Evolutionary conservation across 2,888 invertebrate genomes (phyloP).

Genomic region (Lysandra coridon): DNA sequence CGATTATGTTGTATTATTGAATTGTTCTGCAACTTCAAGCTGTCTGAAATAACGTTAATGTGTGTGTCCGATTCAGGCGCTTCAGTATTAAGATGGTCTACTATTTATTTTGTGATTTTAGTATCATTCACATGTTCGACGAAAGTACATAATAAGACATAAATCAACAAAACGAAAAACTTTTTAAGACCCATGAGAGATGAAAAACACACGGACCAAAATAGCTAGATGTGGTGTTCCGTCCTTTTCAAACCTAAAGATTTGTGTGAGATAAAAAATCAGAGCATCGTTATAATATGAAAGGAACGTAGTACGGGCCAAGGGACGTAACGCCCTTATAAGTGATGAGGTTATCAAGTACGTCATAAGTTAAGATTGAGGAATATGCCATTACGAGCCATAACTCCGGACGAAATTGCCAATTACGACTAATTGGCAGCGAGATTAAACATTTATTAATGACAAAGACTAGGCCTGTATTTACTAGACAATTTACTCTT

Average conservation of each 20-base stretch:
- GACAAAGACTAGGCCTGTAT: slow-evolving; percentile 12
- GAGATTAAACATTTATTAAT: slow-evolving; percentile 18
- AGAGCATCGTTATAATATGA: neutral
- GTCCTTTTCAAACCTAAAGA: no score
- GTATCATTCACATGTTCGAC: neutral
- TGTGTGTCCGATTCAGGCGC: no score
- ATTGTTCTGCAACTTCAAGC: no score
- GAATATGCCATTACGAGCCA: slow-evolving; percentile 10
- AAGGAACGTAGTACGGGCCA: neutral
- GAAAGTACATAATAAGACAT: no score
- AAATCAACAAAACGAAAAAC: no score
- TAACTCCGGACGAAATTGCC: slow-evolving; percentile 13
- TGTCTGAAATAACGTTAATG: no score
- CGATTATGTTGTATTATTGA: no score
- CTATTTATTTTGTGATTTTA: neutral
- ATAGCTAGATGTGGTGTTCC: no score
- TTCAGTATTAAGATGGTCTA: no score
- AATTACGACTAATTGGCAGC: slow-evolving; percentile 21
- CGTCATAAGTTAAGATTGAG: neutral
- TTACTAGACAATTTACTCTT: neutral
- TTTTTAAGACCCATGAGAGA: no score
- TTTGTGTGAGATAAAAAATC: no score
- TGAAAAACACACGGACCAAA: no score
- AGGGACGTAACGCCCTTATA: neutral
- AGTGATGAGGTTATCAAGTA: slow-evolving; percentile 6